Evolutionary conservation across 2,888 invertebrate genomes (phyloP).

Genomic region (Geotrupes spiniger): DNA sequence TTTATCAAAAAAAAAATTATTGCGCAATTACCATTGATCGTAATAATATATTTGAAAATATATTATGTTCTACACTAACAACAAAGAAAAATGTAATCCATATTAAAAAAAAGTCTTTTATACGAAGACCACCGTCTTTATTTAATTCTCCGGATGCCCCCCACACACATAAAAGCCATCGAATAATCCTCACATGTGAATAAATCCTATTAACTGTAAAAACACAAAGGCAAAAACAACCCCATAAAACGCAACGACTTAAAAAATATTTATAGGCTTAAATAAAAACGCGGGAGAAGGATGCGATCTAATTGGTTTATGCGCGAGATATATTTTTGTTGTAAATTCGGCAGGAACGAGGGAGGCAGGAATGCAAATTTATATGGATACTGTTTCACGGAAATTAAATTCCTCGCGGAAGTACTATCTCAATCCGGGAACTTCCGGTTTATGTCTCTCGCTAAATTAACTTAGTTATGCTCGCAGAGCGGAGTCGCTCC

Average conservation of each 20-base stretch:
- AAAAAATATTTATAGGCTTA: constrained; percentile 5
- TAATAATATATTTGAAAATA: no score
- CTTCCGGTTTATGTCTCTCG: constrained; percentile 34
- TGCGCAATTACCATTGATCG: no score
- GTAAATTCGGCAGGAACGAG: constrained; percentile 12
- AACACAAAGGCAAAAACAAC: no score
- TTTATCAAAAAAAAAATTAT: no score
- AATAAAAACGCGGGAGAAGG: constrained; percentile 1
- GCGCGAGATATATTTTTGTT: constrained; percentile 3
- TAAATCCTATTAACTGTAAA: no score
- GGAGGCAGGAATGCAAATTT: constrained; percentile 31
- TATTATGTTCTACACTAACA: no score
- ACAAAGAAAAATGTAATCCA: no score
- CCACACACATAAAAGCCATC: no score
- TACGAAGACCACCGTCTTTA: no score
- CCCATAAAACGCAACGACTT: constrained; percentile 5
- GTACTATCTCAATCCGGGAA: constrained; percentile 24
- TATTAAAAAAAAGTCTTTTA: no score
- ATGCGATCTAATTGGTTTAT: neutral
- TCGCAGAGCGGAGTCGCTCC: constrained; percentile 28
- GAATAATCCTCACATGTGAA: no score
- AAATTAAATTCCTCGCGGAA: constrained; percentile 32
- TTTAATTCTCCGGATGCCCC: no score
- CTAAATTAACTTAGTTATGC: constrained; percentile 39
- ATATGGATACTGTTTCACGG: constrained; percentile 34